These are phyloP conservation scores for Saturnia pavonia DNA, from an alignment of 2,888 invertebrate species.

Conservation along the genomic window DNA sequence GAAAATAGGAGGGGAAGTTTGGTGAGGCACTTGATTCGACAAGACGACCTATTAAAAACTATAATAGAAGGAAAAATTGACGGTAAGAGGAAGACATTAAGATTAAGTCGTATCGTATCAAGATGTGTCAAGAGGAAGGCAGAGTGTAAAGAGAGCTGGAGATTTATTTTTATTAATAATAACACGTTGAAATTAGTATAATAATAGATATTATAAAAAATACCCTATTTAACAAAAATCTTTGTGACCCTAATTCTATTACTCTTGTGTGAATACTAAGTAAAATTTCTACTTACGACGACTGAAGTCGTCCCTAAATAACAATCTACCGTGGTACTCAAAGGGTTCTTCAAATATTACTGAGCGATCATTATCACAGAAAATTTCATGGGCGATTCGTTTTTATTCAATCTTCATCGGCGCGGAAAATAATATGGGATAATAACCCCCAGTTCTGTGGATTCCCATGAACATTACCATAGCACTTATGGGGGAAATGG, in stretches of 20 bases:
- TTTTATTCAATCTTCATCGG: slow-evolving; percentile 37
- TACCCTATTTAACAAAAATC: neutral
- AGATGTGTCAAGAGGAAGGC: no score
- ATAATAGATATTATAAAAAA: neutral
- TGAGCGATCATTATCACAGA: slow-evolving; percentile 31
- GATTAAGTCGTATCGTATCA: no score
- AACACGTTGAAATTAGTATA: no score
- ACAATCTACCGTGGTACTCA: neutral
- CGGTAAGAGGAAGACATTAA: no score
- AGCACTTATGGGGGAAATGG: slow-evolving; percentile 20
- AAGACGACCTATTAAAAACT: no score
- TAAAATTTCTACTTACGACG: neutral
- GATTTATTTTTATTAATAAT: no score
- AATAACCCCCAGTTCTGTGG: slow-evolving; percentile 29
- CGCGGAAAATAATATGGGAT: slow-evolving; percentile 36
- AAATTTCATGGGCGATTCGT: slow-evolving; percentile 40
- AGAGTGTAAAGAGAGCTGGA: no score
- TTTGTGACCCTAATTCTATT: neutral
- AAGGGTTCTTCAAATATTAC: slow-evolving; percentile 7
- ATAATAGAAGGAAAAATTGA: no score
- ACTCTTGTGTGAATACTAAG: neutral
- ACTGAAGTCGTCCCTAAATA: neutral
- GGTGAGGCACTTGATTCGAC: no score
- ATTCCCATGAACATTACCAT: slow-evolving; percentile 26
- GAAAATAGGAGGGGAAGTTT: no score